Conservation (phyloP, 1,140 invertebrate species). For the Brachionus calyciflorus region DNA sequence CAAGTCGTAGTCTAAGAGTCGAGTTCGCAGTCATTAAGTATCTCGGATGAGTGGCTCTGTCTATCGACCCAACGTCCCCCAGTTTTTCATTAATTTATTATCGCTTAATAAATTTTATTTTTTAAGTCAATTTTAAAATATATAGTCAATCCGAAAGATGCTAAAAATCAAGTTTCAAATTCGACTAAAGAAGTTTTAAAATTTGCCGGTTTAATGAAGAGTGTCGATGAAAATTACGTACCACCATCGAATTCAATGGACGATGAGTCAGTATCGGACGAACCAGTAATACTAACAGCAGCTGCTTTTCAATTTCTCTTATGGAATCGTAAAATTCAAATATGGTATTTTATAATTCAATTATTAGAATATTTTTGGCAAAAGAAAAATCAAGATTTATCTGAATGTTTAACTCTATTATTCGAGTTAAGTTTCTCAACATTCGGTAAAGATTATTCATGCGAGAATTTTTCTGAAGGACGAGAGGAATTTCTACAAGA, state of each 20-base stretch:
- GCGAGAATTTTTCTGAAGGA: conserved; percentile 83
- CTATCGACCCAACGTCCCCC: too few relatives aligned
- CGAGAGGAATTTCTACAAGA: conserved; percentile 82
- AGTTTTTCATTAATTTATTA: background rate
- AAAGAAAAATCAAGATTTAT: conserved; percentile 75
- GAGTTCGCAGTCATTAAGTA: too few relatives aligned
- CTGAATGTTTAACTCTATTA: conserved; percentile 85
- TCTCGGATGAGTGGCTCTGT: too few relatives aligned
- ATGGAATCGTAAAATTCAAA: conserved; percentile 82
- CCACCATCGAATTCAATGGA: background rate
- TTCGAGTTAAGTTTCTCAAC: conserved; percentile 95
- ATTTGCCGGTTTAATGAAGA: conserved; percentile 44
- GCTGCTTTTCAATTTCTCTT: conserved; percentile 93
- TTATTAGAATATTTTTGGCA: conserved; percentile 70
- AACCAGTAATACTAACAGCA: conserved; percentile 67
- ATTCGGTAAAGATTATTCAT: conserved; percentile 92
- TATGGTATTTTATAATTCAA: conserved; percentile 92
- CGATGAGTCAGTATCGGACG: background rate
- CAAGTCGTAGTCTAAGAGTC: too few relatives aligned
- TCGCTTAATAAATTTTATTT: background rate
- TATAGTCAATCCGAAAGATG: conserved; percentile 44
- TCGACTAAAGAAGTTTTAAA: conserved; percentile 39
- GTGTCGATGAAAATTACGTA: background rate
- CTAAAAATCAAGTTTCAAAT: conserved; percentile 30
- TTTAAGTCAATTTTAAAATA: conserved; percentile 36